phyloP scores from a whole-genome alignment of 2,113 vertebrate species.

The Phrynosoma blainvillii region DNA sequence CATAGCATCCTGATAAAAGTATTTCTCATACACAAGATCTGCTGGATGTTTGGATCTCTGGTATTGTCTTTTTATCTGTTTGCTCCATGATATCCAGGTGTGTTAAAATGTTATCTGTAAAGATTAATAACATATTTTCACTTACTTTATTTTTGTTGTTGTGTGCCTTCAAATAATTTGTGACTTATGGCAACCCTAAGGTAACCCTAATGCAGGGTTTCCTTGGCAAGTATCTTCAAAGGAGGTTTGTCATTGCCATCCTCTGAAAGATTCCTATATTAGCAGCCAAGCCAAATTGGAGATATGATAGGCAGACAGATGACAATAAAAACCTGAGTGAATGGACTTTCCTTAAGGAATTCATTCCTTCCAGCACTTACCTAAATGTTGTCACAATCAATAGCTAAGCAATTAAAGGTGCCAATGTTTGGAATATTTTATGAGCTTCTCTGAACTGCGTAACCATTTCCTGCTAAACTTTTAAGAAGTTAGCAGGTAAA shows the following conservation, averaged over 20 bases:
- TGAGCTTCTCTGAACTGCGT: constrained; percentile 34
- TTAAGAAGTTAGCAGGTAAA: constrained; percentile 31
- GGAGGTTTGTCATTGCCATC: too few relatives aligned
- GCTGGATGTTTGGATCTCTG: too few relatives aligned
- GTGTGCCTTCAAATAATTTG: too few relatives aligned
- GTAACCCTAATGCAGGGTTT: too few relatives aligned
- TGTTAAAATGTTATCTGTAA: constrained; percentile 35
- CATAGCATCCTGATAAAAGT: too few relatives aligned
- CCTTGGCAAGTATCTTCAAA: too few relatives aligned
- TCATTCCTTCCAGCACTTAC: constrained; percentile 40
- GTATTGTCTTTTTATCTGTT: not conserved
- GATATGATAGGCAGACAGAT: too few relatives aligned
- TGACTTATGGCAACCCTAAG: too few relatives aligned
- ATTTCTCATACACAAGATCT: too few relatives aligned
- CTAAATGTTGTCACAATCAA: constrained; percentile 67
- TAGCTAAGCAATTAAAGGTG: constrained; percentile 61
- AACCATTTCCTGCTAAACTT: constrained; percentile 24
- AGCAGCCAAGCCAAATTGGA: constrained; percentile 53
- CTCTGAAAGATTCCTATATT: constrained; percentile 13
- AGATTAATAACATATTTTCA: constrained; percentile 35
- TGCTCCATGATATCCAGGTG: constrained; percentile 1
- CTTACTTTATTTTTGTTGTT: not conserved
- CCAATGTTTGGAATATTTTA: constrained; percentile 30
- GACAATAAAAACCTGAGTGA: not conserved
- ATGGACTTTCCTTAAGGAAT: constrained; percentile 43